Conservation (phyloP, 2,888 invertebrate genomes). For the Chironomus riparius region DNA sequence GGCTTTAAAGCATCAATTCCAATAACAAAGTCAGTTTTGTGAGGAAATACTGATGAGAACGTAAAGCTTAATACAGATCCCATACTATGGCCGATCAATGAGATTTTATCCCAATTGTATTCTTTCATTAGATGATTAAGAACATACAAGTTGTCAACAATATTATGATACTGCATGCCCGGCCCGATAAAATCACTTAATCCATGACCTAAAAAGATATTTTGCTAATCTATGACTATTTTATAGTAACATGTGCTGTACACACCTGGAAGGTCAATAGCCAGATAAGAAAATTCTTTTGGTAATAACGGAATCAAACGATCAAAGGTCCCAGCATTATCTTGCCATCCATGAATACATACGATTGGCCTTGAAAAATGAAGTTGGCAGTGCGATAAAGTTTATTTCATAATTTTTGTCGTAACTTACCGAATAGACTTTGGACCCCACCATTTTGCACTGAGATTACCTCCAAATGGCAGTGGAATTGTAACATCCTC, state of each 20-base stretch:
- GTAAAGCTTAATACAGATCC: slow-evolving; percentile 53
- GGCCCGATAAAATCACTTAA: slow-evolving; percentile 55
- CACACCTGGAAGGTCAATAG: slow-evolving; percentile 55
- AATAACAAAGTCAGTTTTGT: slow-evolving; percentile 40
- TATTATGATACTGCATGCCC: slow-evolving; percentile 30
- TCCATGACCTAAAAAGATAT: slow-evolving; percentile 48
- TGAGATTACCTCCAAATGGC: not conserved
- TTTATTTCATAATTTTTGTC: not conserved
- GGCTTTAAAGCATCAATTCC: slow-evolving; percentile 40
- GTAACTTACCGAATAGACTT: not conserved
- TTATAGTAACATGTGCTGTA: not conserved
- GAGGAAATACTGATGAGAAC: slow-evolving; percentile 51
- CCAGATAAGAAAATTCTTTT: slow-evolving; percentile 46
- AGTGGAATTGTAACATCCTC: not conserved
- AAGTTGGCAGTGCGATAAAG: not conserved
- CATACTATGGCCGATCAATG: slow-evolving; percentile 61
- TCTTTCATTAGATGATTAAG: slow-evolving; percentile 52
- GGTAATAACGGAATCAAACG: slow-evolving; percentile 53
- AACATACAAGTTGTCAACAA: slow-evolving; percentile 41
- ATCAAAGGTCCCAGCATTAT: slow-evolving; percentile 71
- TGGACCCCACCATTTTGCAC: not conserved
- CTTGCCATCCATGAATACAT: slow-evolving; percentile 69
- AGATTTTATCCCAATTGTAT: slow-evolving; percentile 60
- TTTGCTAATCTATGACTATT: not conserved
- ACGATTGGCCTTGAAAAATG: slow-evolving; percentile 49